These are phyloP conservation scores for Typhlichthys subterraneus DNA, from an alignment of 2,797 vertebrate genomes.

Conservation along the genomic window DNA sequence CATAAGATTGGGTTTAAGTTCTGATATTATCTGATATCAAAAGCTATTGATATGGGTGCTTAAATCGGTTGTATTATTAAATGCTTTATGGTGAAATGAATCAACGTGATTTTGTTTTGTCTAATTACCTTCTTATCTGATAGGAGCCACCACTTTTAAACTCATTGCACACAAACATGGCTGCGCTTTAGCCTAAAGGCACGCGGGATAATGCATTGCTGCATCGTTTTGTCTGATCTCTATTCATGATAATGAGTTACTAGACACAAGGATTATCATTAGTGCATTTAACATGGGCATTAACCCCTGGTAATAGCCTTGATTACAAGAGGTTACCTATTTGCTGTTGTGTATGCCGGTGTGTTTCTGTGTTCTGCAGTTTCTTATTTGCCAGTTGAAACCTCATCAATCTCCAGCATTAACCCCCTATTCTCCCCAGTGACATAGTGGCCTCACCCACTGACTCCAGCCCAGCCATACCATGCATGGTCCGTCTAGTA, in stretches of 20 bases:
- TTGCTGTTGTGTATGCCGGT: constrained; percentile 38
- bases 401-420: constrained; percentile 29
- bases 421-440: constrained; percentile 28
- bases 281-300: constrained; percentile 63
- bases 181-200: constrained; percentile 42
- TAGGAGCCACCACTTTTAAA: constrained; percentile 41
- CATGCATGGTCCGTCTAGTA: not conserved
- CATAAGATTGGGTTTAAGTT: constrained; percentile 41
- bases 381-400: constrained; percentile 25
- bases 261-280: constrained; percentile 66
- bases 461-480: not conserved
- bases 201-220: constrained; percentile 45
- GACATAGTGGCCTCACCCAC: constrained; percentile 4
- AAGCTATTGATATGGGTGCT: constrained; percentile 30
- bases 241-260: constrained; percentile 69
- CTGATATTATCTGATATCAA: constrained; percentile 30
- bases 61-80: constrained; percentile 44
- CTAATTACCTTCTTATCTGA: constrained; percentile 57
- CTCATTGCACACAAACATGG: constrained; percentile 18
- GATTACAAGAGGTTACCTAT: constrained; percentile 47
- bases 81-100: constrained; percentile 45
- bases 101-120: constrained; percentile 49
- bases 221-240: constrained; percentile 52
- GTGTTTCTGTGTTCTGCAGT: constrained; percentile 40
- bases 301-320: constrained; percentile 39